Base-by-base conservation (phyloP, 2,888 invertebrate genomes). In the Apotomis betuletana region DNA sequence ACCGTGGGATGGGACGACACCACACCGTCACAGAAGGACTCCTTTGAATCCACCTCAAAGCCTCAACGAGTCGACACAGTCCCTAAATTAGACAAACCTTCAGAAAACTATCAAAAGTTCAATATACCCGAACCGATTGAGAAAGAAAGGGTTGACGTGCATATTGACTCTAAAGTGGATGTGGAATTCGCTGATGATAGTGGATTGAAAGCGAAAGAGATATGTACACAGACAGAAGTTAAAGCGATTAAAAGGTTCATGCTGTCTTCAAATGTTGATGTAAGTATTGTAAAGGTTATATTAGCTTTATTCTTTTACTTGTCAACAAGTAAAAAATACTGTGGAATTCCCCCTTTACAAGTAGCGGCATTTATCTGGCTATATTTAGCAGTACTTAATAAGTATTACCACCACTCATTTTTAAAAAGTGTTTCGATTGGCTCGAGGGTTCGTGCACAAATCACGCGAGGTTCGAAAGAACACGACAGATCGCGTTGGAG, bases 1-100 rank as follows among this genome's bases (percentile, higher is more conserved):
- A 95, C 95, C 0, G 94, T 96, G 0, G 96, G 95, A 0, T 96
- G 96, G 96, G 96, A 96, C 79, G 96, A 96, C 85, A 94, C 92
- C 0, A 90, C 88, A 0, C 85, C 88, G 46, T 70, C 70, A 12
- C 75, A 71, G 70, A 63, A 61, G 36, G 10, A 41, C 27, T 71
- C 52, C 4, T 54, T 61, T 13, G 54, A 55, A 55, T 38, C 38
- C n/a, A 41, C 46, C 27, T 52, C 54, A 3, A 70, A 61, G 38
- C 57, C 44, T n/a, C 41, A 70, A 10, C 63, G 63, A 4, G 61
- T 69, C 15, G 52, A 46, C 15, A 69, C 68, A 2, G 55, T 63
- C 9, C 63, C 62, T 10, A 36, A 36, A 15, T 8, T 61, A 62
- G 51, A 52, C 13, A 51, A 60, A 27, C 15, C 60, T 44, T 41